phyloP scores from a whole-genome alignment of 1,140 invertebrate species.

The Micrasema longulum region DNA sequence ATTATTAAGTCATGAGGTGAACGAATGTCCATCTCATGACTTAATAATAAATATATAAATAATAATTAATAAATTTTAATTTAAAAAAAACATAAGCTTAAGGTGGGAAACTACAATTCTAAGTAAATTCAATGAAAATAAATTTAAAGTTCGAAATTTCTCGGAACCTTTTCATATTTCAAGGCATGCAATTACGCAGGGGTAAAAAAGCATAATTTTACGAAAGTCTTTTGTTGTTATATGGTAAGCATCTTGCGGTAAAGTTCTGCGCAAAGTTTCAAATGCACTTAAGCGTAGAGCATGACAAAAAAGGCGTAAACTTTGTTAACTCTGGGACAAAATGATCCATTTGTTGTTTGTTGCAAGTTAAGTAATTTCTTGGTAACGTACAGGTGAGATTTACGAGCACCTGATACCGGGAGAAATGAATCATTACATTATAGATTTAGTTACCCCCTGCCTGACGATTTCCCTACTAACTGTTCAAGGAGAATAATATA shows the following conservation, averaged over 20 bases:
- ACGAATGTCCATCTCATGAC: too few relatives aligned
- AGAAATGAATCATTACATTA: slow-evolving; percentile 44
- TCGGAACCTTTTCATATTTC: slow-evolving; percentile 41
- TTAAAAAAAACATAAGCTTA: too few relatives aligned
- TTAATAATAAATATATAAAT: too few relatives aligned
- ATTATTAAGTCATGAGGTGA: too few relatives aligned
- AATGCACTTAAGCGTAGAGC: slow-evolving; percentile 52
- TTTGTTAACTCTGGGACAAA: slow-evolving; percentile 53
- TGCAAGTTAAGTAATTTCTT: slow-evolving; percentile 50
- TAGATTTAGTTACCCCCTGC: slow-evolving; percentile 13
- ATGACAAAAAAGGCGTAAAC: slow-evolving; percentile 47
- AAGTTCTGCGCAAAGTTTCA: slow-evolving; percentile 45
- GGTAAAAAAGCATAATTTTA: slow-evolving; percentile 39
- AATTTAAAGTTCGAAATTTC: slow-evolving; percentile 19
- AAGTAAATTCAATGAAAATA: too few relatives aligned
- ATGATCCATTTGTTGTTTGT: slow-evolving; percentile 53
- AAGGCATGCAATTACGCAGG: slow-evolving; percentile 38
- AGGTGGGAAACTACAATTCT: too few relatives aligned
- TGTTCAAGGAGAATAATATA: slow-evolving; percentile 8
- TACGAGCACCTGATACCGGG: slow-evolving; percentile 48
- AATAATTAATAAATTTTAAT: too few relatives aligned
- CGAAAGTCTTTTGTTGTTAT: slow-evolving; percentile 40
- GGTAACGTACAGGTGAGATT: slow-evolving; percentile 49
- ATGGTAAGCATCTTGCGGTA: slow-evolving; percentile 36
- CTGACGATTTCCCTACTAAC: slow-evolving; percentile 13